These are phyloP conservation scores for Agraylea sexmaculata DNA, from an alignment of 1,140 invertebrate genomes.

Conservation along the genomic window DNA sequence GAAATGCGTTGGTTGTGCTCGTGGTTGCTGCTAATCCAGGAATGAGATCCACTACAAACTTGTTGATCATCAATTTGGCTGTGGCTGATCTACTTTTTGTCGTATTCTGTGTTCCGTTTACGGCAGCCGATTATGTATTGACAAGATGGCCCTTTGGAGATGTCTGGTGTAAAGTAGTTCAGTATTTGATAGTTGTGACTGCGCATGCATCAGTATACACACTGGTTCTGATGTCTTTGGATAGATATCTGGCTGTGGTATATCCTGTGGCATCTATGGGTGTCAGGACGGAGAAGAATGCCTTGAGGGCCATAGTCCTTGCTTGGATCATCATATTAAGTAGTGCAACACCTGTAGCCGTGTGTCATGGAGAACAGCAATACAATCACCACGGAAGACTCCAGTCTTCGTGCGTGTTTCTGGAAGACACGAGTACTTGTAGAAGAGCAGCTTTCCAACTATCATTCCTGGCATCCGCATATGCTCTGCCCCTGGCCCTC, in stretches of 20 bases:
- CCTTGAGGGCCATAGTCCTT: slow-evolving; percentile 59
- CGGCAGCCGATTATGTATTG: slow-evolving; percentile 77
- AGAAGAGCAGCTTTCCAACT: slow-evolving; percentile 57
- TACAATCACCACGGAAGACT: slow-evolving; percentile 48
- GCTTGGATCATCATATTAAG: slow-evolving; percentile 73
- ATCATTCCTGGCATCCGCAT: slow-evolving; percentile 75
- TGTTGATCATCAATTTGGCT: slow-evolving; percentile 80
- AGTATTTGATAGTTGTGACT: slow-evolving; percentile 68
- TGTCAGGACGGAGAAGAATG: slow-evolving; percentile 76
- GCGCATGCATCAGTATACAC: slow-evolving; percentile 92
- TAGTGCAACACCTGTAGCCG: slow-evolving; percentile 61
- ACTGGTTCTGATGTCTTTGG: slow-evolving; percentile 87
- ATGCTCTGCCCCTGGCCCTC: slow-evolving; percentile 71
- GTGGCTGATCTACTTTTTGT: slow-evolving; percentile 89
- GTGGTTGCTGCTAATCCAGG: slow-evolving; percentile 76
- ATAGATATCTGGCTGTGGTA: slow-evolving; percentile 89
- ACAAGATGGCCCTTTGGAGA: slow-evolving; percentile 85
- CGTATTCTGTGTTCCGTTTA: slow-evolving; percentile 91
- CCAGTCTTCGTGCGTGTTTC: slow-evolving; percentile 53
- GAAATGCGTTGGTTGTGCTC: slow-evolving; percentile 78
- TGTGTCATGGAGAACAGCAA: slow-evolving; percentile 66
- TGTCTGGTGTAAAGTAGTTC: slow-evolving; percentile 80
- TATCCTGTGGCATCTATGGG: slow-evolving; percentile 87
- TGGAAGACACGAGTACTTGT: slow-evolving; percentile 53
- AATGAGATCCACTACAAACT: slow-evolving; percentile 88